phyloP scores from a whole-genome alignment of 2,888 invertebrate genomes.

The Drosophila mimetica region DNA sequence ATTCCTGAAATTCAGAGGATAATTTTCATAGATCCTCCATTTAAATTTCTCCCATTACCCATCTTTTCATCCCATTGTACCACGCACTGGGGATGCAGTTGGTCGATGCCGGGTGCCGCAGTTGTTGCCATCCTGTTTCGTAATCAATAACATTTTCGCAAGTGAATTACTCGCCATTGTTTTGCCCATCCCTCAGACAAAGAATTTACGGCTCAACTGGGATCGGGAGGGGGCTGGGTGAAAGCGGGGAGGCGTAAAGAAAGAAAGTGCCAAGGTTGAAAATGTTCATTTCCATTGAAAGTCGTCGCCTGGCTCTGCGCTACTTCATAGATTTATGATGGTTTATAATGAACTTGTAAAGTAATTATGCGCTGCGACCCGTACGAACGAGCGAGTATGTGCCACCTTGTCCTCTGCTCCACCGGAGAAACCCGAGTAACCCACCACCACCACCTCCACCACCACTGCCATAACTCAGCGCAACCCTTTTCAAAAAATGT shows the following conservation, averaged over 20 bases:
- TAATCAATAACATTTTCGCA: constrained; percentile 79
- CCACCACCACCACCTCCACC: constrained; percentile 13
- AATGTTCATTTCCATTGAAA: constrained; percentile 52
- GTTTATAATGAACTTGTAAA: constrained; percentile 85
- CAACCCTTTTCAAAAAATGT: constrained; percentile 77
- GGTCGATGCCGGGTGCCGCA: constrained; percentile 36
- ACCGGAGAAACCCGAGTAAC: constrained; percentile 15
- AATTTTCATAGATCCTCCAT: neutral
- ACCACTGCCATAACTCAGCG: constrained; percentile 59
- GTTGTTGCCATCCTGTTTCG: constrained; percentile 67
- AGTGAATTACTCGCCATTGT: constrained; percentile 76
- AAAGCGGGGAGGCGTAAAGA: constrained; percentile 19
- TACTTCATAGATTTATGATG: constrained; percentile 82
- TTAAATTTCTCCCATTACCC: neutral
- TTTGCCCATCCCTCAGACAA: constrained; percentile 45
- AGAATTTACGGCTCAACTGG: constrained; percentile 34
- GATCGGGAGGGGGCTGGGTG: neutral
- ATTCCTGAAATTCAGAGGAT: neutral
- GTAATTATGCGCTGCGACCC: constrained; percentile 83
- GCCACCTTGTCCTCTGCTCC: constrained; percentile 46
- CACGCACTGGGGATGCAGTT: constrained; percentile 33
- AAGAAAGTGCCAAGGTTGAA: constrained; percentile 71
- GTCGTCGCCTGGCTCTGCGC: constrained; percentile 30
- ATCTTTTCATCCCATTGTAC: constrained; percentile 44
- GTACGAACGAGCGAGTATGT: constrained; percentile 50